Base-by-base conservation (phyloP, 2,113 vertebrate species). In the Balaeniceps rex region DNA sequence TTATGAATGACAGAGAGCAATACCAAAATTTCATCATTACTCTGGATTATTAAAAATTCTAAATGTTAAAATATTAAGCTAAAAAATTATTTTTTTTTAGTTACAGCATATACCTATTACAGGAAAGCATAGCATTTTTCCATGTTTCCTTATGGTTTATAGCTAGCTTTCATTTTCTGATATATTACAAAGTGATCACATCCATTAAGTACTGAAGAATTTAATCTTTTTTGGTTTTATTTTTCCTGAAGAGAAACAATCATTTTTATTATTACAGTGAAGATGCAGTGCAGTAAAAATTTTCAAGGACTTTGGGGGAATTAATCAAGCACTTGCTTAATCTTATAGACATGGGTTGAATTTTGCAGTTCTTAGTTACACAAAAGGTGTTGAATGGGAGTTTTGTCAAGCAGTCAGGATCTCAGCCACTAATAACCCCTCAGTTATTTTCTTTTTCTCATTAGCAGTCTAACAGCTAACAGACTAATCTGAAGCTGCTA, bases 391-490 rank as follows among this genome's bases (percentile, higher is more conserved):
- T 95, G 94, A 96, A 95, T 74, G 54, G 66, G 87, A 97, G 84
- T 95, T 97, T 90, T 97, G 95, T 94, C 84, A 68, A 85, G 84
- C 78, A 89, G 93, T 86, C 96, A 70, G 89, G 95, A 89, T 93
- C 84, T 87, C 88, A 74, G 84, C 87, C 78, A 86, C 88, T 94
- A 92, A 96, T 95, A 93, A 93, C 68, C 88, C 90, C 87, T 72
- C 82, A 26, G 64, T 91, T 86, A 94, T 95, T 96, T 95, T 95
- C 88, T 81, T 92, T 96, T 94, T 91, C 90, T 95, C 92, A 92
- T 75, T 93, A 95, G 87, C 85, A 93, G 68, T 76, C 94, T 75
- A 87, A 70, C 49, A 91, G 86, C 88, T 68, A 95, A 87, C 77
- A 46, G 92, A 94, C 87, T 89, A 93, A 94, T 64, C 49, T 80